Percentiles rank a stretch among this genome's conserved stretches.
phyloP scores from a whole-genome alignment of 2,113 vertebrate species.

The Verasper variegatus region DNA sequence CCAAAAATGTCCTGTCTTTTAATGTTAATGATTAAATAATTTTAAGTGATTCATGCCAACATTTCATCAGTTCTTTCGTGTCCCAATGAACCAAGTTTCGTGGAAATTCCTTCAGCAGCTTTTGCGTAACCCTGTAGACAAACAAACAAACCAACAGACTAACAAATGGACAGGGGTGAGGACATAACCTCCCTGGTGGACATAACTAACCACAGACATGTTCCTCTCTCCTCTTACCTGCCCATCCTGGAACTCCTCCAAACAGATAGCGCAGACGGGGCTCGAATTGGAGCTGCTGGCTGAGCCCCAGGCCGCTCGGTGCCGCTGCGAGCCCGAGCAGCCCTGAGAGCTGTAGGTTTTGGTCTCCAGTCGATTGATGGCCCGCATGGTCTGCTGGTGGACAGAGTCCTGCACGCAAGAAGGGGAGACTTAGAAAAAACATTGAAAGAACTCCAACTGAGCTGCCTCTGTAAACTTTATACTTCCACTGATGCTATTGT shows the following conservation, averaged over 20 bases:
- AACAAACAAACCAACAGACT: not conserved
- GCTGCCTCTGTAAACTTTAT: not conserved
- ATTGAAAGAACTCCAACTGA: not conserved
- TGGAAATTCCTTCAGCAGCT: too few relatives aligned
- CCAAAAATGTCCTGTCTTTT: too few relatives aligned
- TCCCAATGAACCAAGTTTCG: too few relatives aligned
- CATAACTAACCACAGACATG: too few relatives aligned
- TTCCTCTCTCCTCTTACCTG: constrained; percentile 83
- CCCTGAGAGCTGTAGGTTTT: constrained; percentile 86
- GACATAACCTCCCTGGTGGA: too few relatives aligned
- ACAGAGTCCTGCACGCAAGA: constrained; percentile 84
- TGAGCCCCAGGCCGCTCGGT: constrained; percentile 82
- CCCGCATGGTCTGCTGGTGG: constrained; percentile 92
- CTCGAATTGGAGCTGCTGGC: constrained; percentile 92
- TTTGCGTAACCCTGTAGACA: not conserved
- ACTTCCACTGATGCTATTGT: not conserved
- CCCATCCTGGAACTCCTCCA: constrained; percentile 96
- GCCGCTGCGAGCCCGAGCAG: constrained; percentile 73
- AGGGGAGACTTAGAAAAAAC: not conserved
- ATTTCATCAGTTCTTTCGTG: too few relatives aligned
- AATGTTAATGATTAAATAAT: too few relatives aligned
- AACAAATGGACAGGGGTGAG: too few relatives aligned
- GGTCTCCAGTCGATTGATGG: constrained; percentile 90
- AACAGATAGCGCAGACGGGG: constrained; percentile 93
- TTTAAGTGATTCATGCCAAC: too few relatives aligned